Evolutionary conservation across 2,888 invertebrate genomes (phyloP), one percentile per base, ranked within the genome.

Genomic region (Caenorhabditis panamensis): DNA sequence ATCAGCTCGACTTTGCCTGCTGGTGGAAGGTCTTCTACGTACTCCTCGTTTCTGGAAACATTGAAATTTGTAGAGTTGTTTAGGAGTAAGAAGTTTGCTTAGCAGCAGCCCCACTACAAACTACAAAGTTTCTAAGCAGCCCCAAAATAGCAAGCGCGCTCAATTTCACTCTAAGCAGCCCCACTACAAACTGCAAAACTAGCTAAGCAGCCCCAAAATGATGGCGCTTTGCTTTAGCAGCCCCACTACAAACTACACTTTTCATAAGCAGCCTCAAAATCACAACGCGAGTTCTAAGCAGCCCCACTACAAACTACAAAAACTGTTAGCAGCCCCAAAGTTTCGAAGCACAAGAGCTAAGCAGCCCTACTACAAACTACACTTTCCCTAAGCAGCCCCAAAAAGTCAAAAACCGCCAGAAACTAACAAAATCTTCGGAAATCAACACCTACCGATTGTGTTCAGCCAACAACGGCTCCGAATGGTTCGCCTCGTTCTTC

Each of bases 1-100:
- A 86, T 82, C 49, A 86, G 54, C 41, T 86, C 86, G 44, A 86
- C 86, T 72, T 85, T 81, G 9, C 84, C 83, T 1, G 84, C 86
- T 64, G 86, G 85, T 11, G 86, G 86, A 9, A 86, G 73, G 6
- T 86, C 84, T 62, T 83, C 78, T 28, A 68, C 69, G 56, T 81
- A 83, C 31, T 83, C 77, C 24, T 79, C 79, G 24, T 51, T 51
- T 37, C 41, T 64, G 53, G 44, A 64, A 64, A 36, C 20, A 47
- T 44, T n/a, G 9, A 47, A 28, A 3, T 37, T 37, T 16, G 44
- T 41, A 26, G 61, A 44, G 47, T 56, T 31, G 13, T 5, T 31
- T 31, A 9, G 31, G n/a, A n/a, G n/a, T n/a, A n/a, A n/a, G n/a
- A n/a, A n/a, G 31, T 31, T 31, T 31, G 31, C 31, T 31, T n/a